These are phyloP conservation scores for Nudaria mundana DNA, from an alignment of 2,888 invertebrate species.

Conservation along the genomic window DNA sequence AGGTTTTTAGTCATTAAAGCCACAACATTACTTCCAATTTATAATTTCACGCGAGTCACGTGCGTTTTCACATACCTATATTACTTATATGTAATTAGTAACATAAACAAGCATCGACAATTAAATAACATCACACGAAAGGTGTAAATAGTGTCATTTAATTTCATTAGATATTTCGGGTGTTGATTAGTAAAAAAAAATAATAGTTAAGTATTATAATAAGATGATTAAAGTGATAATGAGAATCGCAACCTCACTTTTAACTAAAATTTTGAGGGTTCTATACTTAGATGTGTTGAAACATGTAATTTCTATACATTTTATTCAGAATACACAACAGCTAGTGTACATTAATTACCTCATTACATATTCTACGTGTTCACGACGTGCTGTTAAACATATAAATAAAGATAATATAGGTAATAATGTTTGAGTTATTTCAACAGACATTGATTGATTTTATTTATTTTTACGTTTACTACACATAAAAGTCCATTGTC, in stretches of 20 bases:
- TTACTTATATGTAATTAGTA: neutral
- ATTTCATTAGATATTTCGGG: no score
- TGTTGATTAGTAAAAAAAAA: no score
- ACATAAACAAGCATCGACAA: neutral
- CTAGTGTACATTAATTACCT: conserved; percentile 13
- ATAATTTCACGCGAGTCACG: conserved; percentile 19
- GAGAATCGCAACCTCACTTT: conserved; percentile 13
- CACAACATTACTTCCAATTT: conserved; percentile 6
- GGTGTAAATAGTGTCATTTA: conserved; percentile 16
- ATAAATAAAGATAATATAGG: neutral
- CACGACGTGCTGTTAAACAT: neutral
- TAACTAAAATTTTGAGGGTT: conserved; percentile 15
- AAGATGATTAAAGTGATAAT: conserved; percentile 31
- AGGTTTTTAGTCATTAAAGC: conserved; percentile 5
- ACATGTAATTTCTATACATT: no score
- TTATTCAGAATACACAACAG: no score
- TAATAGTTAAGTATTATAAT: no score
- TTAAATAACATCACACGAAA: conserved; percentile 10
- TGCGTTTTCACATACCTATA: conserved; percentile 7
- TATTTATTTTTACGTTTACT: no score
- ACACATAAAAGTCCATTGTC: no score
- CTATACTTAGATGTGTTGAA: no score
- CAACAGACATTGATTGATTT: neutral
- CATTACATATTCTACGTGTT: conserved; percentile 13
- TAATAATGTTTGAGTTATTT: neutral